Evolutionary conservation across 2,113 vertebrate species (phyloP).

Genomic region (Callaeas wilsoni): DNA sequence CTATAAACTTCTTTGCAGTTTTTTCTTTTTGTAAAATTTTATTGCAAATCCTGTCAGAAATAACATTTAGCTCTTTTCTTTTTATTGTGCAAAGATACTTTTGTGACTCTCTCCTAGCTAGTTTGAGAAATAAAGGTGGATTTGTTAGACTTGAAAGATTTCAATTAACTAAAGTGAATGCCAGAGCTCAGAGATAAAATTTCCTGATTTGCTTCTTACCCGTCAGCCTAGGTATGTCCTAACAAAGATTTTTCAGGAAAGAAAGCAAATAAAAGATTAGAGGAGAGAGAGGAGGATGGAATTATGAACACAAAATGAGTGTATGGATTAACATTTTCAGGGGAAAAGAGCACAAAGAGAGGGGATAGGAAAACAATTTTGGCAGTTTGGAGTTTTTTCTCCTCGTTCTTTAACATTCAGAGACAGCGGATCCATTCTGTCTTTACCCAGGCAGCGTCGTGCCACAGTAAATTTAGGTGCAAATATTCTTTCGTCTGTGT

Average conservation of each 20-base stretch:
- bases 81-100: neutral
- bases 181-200: neutral
- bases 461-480: neutral
- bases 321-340: neutral
- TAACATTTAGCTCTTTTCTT: neutral
- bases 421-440: neutral
- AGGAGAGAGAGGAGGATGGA: neutral
- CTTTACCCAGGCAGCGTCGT: neutral
- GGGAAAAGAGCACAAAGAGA: neutral
- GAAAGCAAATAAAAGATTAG: neutral
- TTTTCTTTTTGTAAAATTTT: neutral
- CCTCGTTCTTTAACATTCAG: neutral
- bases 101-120: neutral
- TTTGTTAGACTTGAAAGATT: slow-evolving; percentile 23
- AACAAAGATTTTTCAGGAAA: neutral
- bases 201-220: neutral
- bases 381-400: fast-evolving
- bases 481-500: neutral
- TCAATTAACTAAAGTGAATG: slow-evolving; percentile 19
- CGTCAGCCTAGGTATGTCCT: neutral
- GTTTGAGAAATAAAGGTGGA: neutral
- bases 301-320: neutral
- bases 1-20: neutral
- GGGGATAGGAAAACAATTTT: neutral
- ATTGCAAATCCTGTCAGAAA: neutral